phyloP scores from a whole-genome alignment of 2,113 vertebrate genomes.

The Corythornis vintsioides region DNA sequence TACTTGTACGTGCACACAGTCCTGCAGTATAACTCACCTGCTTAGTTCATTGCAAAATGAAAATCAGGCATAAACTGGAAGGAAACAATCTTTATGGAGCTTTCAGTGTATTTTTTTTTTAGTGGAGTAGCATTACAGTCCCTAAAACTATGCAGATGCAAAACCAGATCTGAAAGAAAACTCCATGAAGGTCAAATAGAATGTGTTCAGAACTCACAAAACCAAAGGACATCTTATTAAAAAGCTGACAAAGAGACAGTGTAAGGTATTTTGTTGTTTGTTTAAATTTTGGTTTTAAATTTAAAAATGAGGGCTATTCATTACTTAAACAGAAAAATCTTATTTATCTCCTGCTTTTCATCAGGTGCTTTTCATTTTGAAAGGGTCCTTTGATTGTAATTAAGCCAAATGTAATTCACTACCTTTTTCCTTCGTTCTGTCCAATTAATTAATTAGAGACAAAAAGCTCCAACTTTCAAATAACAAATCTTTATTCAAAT shows the following conservation, averaged over 20 bases:
- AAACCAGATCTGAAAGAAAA: not conserved
- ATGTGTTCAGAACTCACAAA: not conserved
- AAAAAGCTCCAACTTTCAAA: constrained; percentile 16
- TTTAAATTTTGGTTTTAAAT: not conserved
- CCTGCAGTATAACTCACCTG: not conserved
- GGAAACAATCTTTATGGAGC: not conserved
- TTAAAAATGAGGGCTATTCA: not conserved
- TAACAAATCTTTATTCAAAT: constrained; percentile 27
- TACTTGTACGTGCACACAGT: not conserved
- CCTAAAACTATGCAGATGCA: not conserved
- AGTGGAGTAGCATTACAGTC: not conserved
- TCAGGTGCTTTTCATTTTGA: not conserved
- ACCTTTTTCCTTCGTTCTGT: not conserved
- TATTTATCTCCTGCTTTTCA: constrained; percentile 22
- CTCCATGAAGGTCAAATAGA: not conserved
- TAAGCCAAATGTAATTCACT: constrained; percentile 45
- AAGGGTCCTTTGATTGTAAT: constrained; percentile 5
- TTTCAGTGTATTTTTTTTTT: not conserved
- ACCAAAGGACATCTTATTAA: not conserved
- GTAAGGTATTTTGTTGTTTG: not conserved
- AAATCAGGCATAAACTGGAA: not conserved
- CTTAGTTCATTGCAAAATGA: not conserved
- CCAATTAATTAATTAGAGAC: not conserved
- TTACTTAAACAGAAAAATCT: constrained; percentile 24
- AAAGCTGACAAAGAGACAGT: not conserved